These are phyloP conservation scores for Pseudorectes ferrugineus DNA, from an alignment of 2,113 vertebrate genomes.

Conservation along the genomic window DNA sequence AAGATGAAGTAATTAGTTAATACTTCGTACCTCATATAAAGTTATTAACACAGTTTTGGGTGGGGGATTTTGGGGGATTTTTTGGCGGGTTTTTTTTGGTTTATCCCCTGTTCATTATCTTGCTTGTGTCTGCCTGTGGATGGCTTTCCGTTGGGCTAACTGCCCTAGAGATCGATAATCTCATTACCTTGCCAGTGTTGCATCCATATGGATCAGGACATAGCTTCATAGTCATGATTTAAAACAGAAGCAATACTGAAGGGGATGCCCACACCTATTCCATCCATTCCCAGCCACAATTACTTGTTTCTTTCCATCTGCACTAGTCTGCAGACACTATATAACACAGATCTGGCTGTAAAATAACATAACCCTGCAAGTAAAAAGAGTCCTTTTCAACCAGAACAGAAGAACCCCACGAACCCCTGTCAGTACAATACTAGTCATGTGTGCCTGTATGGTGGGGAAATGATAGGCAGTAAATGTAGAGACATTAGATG, in stretches of 20 bases:
- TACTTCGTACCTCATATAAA: not conserved
- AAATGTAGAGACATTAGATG: not conserved
- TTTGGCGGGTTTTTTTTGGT: not conserved
- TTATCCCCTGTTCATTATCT: not conserved
- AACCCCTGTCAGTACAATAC: not conserved
- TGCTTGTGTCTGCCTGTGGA: not conserved
- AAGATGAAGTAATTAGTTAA: not conserved
- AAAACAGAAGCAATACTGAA: not conserved
- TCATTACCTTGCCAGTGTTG: not conserved
- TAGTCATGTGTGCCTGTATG: not conserved
- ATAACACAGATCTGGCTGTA: not conserved
- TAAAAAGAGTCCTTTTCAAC: not conserved
- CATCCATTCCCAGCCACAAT: not conserved
- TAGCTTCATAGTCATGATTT: not conserved
- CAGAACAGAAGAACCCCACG: not conserved
- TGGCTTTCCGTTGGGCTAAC: not conserved
- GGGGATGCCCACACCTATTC: not conserved
- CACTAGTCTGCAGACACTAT: not conserved
- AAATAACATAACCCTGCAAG: not conserved
- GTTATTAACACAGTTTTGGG: not conserved
- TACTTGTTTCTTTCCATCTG: not conserved
- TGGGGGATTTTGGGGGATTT: rapidly evolving
- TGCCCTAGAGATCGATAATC: not conserved
- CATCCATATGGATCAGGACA: not conserved
- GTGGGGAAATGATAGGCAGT: not conserved